phyloP scores from a whole-genome alignment of 53 echinoderm and acorn worm species.

The Stichopus horrens region DNA sequence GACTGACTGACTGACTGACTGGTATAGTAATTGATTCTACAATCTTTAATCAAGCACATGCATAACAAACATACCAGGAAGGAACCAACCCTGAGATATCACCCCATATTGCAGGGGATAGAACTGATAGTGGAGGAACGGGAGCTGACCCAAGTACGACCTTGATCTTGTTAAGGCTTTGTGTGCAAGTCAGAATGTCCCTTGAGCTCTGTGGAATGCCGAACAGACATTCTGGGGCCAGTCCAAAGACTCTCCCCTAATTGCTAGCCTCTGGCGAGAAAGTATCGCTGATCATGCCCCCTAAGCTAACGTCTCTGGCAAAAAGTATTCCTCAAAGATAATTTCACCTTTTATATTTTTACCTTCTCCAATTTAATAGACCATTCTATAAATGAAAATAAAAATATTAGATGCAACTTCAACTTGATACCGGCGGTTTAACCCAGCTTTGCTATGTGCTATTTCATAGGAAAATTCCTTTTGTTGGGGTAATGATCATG shows the following conservation, averaged over 20 bases:
- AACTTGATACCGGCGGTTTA: no score
- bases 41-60: neutral
- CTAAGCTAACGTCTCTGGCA: neutral
- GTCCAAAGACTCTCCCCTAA: conserved; percentile 41
- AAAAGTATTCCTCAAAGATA: neutral
- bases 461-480: no score
- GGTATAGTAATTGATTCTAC: neutral
- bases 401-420: no score
- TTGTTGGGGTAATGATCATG: no score
- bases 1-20: no score
- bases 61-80: conserved; percentile 8
- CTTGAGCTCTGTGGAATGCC: conserved; percentile 44
- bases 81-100: neutral
- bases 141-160: conserved; percentile 31
- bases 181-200: conserved; percentile 47
- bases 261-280: conserved; percentile 45
- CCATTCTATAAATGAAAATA: no score
- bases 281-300: conserved; percentile 15
- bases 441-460: no score
- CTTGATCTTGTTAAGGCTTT: conserved; percentile 55
- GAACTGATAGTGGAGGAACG: neutral
- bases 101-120: neutral
- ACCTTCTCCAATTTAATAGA: neutral
- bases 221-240: conserved; percentile 46
- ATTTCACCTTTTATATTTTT: conserved; percentile 6